Conservation (phyloP, 53 echinoderm and acorn worm genomes). For the Echinarachnius parma region DNA sequence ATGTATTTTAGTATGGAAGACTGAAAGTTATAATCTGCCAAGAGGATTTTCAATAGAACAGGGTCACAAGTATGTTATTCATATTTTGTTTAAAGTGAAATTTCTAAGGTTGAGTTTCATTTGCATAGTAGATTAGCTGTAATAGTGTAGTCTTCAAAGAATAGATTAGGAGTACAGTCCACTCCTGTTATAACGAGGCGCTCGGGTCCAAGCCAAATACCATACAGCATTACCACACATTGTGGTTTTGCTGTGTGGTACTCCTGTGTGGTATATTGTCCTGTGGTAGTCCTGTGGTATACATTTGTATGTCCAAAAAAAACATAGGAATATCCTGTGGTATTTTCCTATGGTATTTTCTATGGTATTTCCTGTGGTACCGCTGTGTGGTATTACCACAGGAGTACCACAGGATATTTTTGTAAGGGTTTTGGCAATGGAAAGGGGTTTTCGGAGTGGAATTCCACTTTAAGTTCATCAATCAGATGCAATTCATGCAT, state of each 20-base stretch:
- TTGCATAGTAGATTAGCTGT: conserved; percentile 17
- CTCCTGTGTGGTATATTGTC: background rate
- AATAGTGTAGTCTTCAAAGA: conserved; percentile 6
- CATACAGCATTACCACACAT: background rate
- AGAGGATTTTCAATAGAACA: conserved; percentile 15
- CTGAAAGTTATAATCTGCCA: conserved; percentile 7
- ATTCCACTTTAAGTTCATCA: too few relatives aligned
- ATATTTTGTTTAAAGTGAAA: conserved; percentile 12
- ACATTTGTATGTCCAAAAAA: background rate
- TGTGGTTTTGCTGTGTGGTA: conserved; percentile 4
- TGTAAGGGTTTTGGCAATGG: too few relatives aligned
- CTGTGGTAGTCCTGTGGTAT: conserved; percentile 1
- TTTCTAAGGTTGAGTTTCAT: conserved; percentile 9
- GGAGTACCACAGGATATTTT: background rate
- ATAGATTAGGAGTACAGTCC: conserved; percentile 12
- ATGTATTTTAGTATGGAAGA: conserved; percentile 15
- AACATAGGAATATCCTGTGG: background rate
- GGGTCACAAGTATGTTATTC: conserved; percentile 4
- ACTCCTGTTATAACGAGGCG: background rate
- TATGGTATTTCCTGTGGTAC: conserved; percentile 4
- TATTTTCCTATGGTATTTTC: background rate
- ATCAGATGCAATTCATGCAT: too few relatives aligned
- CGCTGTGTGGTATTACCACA: background rate
- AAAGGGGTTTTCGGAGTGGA: too few relatives aligned
- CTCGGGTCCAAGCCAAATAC: background rate